Evolutionary conservation across 2,797 vertebrate genomes (phyloP).

Genomic region (Cyprinella venusta): DNA sequence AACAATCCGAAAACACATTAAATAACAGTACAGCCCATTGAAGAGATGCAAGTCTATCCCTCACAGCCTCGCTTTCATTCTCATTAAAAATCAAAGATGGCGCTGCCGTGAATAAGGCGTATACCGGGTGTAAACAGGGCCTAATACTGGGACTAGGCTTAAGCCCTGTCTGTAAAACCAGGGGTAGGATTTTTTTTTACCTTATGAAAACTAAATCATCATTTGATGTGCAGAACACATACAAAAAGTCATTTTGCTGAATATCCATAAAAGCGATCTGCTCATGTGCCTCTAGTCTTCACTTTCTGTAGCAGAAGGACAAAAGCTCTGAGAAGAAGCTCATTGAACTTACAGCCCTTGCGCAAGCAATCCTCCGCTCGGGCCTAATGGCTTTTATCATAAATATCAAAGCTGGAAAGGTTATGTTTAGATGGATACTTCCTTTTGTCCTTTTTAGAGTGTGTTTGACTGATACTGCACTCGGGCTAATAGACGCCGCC

Average conservation of each 20-base stretch:
- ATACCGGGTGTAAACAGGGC: no score
- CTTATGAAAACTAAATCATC: neutral
- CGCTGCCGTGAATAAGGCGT: no score
- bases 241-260: neutral
- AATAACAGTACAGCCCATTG: no score
- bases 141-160: no score
- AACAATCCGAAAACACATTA: no score
- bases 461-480: conserved; percentile 74
- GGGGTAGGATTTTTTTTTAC: neutral
- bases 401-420: conserved; percentile 74
- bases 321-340: conserved; percentile 61
- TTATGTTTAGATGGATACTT: conserved; percentile 79
- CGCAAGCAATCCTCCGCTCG: conserved; percentile 71
- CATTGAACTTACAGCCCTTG: conserved; percentile 76
- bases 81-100: no score
- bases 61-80: no score
- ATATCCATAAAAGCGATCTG: neutral
- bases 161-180: no score
- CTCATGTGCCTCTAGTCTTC: neutral
- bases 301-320: conserved; percentile 8
- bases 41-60: no score
- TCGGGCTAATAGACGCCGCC: conserved; percentile 60
- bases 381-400: conserved; percentile 75
- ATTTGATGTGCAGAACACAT: neutral
- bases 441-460: conserved; percentile 74